Evolutionary conservation across 2,113 vertebrate genomes (phyloP).

Genomic region (Psammodynastes pulverulentus): DNA sequence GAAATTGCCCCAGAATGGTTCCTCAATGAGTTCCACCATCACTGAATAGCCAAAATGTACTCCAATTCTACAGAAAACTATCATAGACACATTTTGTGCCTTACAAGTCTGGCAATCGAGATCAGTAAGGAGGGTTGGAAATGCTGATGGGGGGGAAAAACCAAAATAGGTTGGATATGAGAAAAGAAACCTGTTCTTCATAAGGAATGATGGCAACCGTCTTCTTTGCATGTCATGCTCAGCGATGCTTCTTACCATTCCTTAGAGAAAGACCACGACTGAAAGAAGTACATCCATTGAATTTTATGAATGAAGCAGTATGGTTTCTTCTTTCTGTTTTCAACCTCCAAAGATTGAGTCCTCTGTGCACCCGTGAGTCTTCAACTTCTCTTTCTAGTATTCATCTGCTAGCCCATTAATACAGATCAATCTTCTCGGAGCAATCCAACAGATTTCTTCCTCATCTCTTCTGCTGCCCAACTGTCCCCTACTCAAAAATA

Average conservation of each 20-base stretch:
- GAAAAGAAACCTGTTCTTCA: slow-evolving; percentile 39
- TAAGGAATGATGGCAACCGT: background rate
- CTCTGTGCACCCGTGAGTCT: background rate
- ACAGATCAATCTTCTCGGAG: background rate
- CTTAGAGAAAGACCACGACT: background rate
- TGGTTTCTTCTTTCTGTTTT: background rate
- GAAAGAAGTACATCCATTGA: slow-evolving; percentile 5
- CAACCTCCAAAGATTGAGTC: background rate
- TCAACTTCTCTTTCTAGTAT: background rate
- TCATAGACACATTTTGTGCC: background rate
- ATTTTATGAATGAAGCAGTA: background rate
- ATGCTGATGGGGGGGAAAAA: background rate
- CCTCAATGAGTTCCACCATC: slow-evolving; percentile 30
- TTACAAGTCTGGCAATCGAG: background rate
- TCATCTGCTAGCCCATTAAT: background rate
- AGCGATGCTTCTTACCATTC: background rate
- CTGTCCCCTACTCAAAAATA: background rate
- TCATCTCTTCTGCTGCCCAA: background rate
- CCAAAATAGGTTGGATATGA: background rate
- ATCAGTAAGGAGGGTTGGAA: background rate
- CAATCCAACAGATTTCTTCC: slow-evolving; percentile 6
- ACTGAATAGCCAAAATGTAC: slow-evolving; percentile 30
- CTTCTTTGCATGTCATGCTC: background rate
- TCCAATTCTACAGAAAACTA: background rate
- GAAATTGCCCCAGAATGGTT: slow-evolving; percentile 17